Evolutionary conservation across 1,140 invertebrate genomes (phyloP).

Genomic region (Dreissena polymorpha): DNA sequence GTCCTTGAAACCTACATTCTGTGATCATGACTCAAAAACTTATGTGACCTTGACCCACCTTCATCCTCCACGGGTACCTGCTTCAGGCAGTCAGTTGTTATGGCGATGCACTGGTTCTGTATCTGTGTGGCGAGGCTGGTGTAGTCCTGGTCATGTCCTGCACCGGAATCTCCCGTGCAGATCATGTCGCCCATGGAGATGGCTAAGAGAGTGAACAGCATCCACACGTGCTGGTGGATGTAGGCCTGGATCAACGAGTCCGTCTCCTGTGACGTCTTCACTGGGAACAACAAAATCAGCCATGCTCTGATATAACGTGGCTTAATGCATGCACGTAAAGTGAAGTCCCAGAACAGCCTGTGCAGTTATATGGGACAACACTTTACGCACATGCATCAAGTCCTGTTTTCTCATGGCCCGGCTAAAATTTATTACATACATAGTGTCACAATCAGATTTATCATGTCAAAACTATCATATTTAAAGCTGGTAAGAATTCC

Average conservation of each 20-base stretch:
- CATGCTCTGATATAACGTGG: too few relatives aligned
- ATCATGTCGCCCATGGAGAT: conserved; percentile 72
- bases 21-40: too few relatives aligned
- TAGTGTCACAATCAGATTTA: too few relatives aligned
- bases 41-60: conserved; percentile 56
- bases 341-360: too few relatives aligned
- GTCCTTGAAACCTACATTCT: too few relatives aligned
- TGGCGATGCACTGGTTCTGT: conserved; percentile 72
- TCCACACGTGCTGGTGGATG: conserved; percentile 79
- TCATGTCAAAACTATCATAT: too few relatives aligned
- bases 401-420: too few relatives aligned
- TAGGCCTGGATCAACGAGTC: conserved; percentile 75
- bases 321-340: too few relatives aligned
- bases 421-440: too few relatives aligned
- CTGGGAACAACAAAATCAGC: conserved; percentile 57
- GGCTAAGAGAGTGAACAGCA: conserved; percentile 74
- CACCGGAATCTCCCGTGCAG: conserved; percentile 54
- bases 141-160: conserved; percentile 63
- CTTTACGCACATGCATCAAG: too few relatives aligned
- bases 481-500: too few relatives aligned
- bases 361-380: too few relatives aligned
- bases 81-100: conserved; percentile 72
- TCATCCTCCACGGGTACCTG: conserved; percentile 73
- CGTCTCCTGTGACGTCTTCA: conserved; percentile 70
- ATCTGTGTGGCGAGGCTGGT: conserved; percentile 70